Evolutionary conservation across 2,113 vertebrate species (phyloP).

Genomic region (Corydoras sp.): DNA sequence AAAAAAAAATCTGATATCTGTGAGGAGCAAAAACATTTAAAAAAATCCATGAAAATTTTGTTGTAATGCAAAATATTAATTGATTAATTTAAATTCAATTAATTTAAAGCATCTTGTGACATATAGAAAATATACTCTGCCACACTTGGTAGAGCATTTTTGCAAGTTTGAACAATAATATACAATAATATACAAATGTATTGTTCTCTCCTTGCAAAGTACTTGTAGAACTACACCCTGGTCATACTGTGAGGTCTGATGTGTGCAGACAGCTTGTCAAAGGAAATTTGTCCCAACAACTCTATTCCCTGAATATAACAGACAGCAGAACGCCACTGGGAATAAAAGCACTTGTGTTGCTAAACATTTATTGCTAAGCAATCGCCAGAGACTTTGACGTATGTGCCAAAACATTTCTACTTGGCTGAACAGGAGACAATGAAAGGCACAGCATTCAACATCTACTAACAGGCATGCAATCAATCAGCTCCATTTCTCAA

Average conservation of each 20-base stretch:
- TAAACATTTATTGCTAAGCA: conserved; percentile 48
- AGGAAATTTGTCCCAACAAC: conserved; percentile 36
- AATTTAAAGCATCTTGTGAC: no score
- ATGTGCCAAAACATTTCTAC: conserved; percentile 33
- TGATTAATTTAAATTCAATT: no score
- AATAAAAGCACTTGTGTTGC: conserved; percentile 40
- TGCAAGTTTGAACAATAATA: no score
- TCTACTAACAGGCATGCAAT: not conserved
- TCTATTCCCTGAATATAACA: conserved; percentile 14
- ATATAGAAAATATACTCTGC: no score
- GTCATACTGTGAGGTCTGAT: conserved; percentile 23
- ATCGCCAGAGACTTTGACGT: conserved; percentile 47
- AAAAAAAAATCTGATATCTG: no score
- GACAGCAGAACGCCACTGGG: conserved; percentile 39
- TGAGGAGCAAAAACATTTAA: no score
- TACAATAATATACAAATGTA: conserved; percentile 19
- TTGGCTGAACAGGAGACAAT: conserved; percentile 9
- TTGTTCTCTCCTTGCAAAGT: not conserved
- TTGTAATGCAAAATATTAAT: no score
- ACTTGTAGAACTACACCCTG: conserved; percentile 15
- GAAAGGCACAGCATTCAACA: not conserved
- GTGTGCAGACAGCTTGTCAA: conserved; percentile 37
- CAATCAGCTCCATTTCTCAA: not conserved
- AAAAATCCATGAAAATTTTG: no score
- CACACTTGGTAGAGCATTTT: no score